These are phyloP conservation scores for Diabrotica balteata DNA, from an alignment of 2,888 invertebrate species.

Conservation along the genomic window DNA sequence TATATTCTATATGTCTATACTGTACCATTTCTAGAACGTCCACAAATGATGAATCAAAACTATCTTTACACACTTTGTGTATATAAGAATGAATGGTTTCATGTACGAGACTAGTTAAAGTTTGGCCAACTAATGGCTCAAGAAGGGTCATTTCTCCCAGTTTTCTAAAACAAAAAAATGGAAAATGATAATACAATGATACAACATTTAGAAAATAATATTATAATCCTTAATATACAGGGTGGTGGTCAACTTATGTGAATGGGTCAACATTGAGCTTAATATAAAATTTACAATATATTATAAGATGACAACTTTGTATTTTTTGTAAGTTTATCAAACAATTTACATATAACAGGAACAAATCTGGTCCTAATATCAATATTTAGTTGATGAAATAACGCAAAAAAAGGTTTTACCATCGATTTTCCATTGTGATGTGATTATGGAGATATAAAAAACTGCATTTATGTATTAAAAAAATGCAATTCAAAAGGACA, in stretches of 20 bases:
- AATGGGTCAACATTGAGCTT: background rate
- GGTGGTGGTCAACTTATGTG: background rate
- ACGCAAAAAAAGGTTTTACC: too few species aligned
- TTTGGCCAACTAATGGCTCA: constrained; percentile 84
- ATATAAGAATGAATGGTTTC: constrained; percentile 84
- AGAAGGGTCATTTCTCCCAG: constrained; percentile 79
- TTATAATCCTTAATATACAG: background rate
- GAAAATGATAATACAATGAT: constrained; percentile 4
- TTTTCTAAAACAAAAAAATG: constrained; percentile 56
- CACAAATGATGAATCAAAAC: constrained; percentile 85
- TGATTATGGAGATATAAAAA: too few species aligned
- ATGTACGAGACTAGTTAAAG: constrained; percentile 84
- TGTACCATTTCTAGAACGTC: constrained; percentile 74
- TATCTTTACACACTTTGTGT: constrained; percentile 83
- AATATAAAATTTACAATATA: too few species aligned
- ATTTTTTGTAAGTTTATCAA: too few species aligned
- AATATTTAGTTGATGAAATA: too few species aligned
- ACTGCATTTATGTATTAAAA: too few species aligned
- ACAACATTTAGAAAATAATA: background rate
- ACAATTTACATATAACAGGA: too few species aligned
- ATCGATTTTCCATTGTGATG: too few species aligned
- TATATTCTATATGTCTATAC: too few species aligned
- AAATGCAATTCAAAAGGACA: too few species aligned
- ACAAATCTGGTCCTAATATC: too few species aligned
- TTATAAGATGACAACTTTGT: too few species aligned